Percentiles rank a stretch among this genome's conserved stretches.
Evolutionary conservation across 1,140 invertebrate genomes (phyloP).

Genomic region (Bilobella aurantiaca): DNA sequence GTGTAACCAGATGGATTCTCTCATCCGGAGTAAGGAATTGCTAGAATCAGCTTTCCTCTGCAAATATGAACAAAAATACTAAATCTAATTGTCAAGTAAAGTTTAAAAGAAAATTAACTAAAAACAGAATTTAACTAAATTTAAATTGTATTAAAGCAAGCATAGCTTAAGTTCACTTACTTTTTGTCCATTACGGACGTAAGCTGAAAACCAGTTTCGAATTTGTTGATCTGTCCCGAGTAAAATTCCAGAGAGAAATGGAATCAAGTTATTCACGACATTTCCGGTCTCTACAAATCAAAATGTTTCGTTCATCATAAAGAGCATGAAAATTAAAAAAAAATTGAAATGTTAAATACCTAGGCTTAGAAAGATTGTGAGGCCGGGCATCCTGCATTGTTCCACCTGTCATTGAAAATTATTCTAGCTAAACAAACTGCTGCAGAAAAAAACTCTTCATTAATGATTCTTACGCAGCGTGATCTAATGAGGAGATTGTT

Average conservation of each 20-base stretch:
- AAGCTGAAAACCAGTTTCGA: constrained; percentile 82
- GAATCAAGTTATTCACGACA: constrained; percentile 49
- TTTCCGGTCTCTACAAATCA: constrained; percentile 15
- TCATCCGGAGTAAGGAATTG: constrained; percentile 58
- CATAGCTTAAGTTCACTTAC: constrained; percentile 42
- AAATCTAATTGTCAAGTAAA: no score
- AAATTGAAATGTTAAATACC: constrained; percentile 37
- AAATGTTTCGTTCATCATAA: neutral
- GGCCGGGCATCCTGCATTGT: constrained; percentile 74
- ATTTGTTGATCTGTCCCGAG: constrained; percentile 81
- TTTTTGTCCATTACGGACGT: constrained; percentile 82
- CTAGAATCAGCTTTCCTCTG: constrained; percentile 62
- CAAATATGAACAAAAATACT: no score
- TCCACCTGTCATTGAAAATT: constrained; percentile 50
- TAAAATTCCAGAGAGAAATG: constrained; percentile 75
- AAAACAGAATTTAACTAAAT: constrained; percentile 7
- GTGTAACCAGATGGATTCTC: constrained; percentile 64
- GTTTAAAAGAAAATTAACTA: constrained; percentile 12
- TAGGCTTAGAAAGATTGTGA: constrained; percentile 68
- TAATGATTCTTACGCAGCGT: constrained; percentile 52
- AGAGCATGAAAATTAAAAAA: neutral
- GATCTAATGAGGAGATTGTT: constrained; percentile 69
- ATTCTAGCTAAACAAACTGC: neutral
- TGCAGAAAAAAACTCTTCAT: constrained; percentile 9
- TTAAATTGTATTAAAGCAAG: no score